These are phyloP conservation scores for Tuberolachnus salignus DNA, from an alignment of 2,888 invertebrate genomes.

Conservation along the genomic window DNA sequence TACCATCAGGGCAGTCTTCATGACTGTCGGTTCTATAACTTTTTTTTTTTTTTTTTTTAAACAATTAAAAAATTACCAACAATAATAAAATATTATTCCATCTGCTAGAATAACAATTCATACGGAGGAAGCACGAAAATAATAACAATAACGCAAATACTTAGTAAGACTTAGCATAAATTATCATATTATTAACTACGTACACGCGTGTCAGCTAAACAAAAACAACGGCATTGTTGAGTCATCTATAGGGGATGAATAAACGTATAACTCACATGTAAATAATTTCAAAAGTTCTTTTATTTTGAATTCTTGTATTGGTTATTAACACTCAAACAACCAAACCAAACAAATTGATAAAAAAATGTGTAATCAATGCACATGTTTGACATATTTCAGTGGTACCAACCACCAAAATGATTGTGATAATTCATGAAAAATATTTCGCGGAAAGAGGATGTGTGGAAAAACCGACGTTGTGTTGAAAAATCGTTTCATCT, in stretches of 20 bases:
- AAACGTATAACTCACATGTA: background rate
- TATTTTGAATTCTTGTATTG: constrained; percentile 38
- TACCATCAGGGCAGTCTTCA: constrained; percentile 93
- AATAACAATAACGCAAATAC: background rate
- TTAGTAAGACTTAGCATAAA: background rate
- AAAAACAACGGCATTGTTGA: background rate
- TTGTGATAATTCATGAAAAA: too few relatives aligned
- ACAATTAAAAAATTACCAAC: background rate
- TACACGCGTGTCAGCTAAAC: background rate
- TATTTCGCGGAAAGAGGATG: too few relatives aligned
- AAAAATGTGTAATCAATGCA: constrained; percentile 53
- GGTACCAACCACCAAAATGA: background rate
- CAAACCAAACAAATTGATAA: constrained; percentile 53
- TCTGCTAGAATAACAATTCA: constrained; percentile 29
- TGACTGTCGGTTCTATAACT: constrained; percentile 61
- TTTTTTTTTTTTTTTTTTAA: too few relatives aligned
- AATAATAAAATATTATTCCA: background rate
- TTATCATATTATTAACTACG: background rate
- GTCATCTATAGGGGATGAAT: background rate
- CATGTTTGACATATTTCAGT: constrained; percentile 43
- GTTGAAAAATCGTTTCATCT: too few relatives aligned
- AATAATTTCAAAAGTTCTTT: background rate
- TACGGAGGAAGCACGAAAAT: background rate
- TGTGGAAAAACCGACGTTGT: too few relatives aligned
- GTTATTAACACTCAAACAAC: constrained; percentile 26